These are phyloP conservation scores for Mirza zaza DNA, from an alignment of 2,113 vertebrate species.

Conservation along the genomic window DNA sequence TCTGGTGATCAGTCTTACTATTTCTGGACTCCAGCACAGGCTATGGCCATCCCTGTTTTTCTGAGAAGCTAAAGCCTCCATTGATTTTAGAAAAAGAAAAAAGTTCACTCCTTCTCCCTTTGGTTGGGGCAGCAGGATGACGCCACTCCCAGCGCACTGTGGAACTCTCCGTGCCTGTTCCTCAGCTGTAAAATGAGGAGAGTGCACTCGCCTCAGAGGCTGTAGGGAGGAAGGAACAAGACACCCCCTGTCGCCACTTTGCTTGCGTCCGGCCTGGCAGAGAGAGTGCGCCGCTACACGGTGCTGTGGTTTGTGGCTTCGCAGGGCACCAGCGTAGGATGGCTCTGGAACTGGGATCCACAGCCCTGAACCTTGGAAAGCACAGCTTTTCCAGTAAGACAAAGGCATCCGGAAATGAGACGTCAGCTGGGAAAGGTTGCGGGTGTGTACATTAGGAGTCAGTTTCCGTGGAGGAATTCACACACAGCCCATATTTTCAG, in stretches of 20 bases:
- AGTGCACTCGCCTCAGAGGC: no score
- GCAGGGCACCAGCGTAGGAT: neutral
- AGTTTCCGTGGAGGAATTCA: neutral
- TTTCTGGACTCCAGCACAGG: rapidly evolving
- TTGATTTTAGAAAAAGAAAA: neutral
- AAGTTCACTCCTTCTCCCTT: neutral
- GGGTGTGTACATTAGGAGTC: neutral
- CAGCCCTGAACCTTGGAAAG: neutral
- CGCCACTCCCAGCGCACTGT: rapidly evolving
- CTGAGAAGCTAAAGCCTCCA: neutral
- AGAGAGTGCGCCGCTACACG: rapidly evolving
- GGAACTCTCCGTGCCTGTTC: rapidly evolving
- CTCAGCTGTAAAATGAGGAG: neutral
- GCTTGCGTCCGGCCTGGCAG: neutral
- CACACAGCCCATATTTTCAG: neutral
- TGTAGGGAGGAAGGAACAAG: neutral
- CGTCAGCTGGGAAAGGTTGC: neutral
- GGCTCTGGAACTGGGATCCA: neutral
- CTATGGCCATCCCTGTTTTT: neutral
- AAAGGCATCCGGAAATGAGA: neutral
- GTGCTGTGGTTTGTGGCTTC: no score
- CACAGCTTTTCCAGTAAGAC: neutral
- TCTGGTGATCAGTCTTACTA: conserved; percentile 69
- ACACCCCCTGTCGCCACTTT: rapidly evolving
- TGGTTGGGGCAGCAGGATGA: neutral